These are phyloP conservation scores for Silurus glanis DNA, from an alignment of 2,113 vertebrate genomes.

Conservation along the genomic window DNA sequence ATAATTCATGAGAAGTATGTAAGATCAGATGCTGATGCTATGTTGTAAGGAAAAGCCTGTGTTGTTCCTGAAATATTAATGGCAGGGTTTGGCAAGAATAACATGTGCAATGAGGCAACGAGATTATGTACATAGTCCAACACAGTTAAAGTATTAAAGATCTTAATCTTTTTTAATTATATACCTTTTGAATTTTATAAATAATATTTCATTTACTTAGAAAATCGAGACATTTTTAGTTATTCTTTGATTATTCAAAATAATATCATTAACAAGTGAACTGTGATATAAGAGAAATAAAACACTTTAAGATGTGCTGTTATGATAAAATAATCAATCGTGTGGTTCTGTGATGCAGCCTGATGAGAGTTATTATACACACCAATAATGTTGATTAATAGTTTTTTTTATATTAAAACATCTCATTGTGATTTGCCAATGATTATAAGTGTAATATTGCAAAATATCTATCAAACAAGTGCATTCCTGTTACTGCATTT, in stretches of 20 bases:
- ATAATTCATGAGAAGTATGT: constrained; percentile 28
- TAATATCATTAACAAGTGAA: neutral
- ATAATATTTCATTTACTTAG: neutral
- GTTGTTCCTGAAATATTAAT: constrained; percentile 24
- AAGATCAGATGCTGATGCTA: constrained; percentile 31
- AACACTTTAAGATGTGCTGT: neutral
- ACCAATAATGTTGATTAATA: neutral
- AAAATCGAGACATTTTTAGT: neutral
- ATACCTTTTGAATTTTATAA: neutral
- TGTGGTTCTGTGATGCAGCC: neutral
- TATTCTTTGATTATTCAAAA: neutral
- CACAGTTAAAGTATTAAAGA: neutral
- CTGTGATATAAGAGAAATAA: neutral
- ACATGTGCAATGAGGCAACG: constrained; percentile 9
- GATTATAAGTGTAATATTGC: neutral
- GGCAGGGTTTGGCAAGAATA: neutral
- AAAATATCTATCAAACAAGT: neutral
- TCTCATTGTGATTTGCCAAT: neutral
- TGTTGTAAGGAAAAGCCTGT: constrained; percentile 20
- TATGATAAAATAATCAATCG: neutral
- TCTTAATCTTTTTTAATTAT: neutral
- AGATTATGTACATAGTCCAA: neutral
- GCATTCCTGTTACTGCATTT: neutral
- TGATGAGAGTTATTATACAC: neutral
- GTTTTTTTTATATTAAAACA: neutral